Percentiles rank a stretch among this genome's conserved stretches.
Conservation (phyloP, 2,113 vertebrate species). For the Mormyrus iriodes region DNA sequence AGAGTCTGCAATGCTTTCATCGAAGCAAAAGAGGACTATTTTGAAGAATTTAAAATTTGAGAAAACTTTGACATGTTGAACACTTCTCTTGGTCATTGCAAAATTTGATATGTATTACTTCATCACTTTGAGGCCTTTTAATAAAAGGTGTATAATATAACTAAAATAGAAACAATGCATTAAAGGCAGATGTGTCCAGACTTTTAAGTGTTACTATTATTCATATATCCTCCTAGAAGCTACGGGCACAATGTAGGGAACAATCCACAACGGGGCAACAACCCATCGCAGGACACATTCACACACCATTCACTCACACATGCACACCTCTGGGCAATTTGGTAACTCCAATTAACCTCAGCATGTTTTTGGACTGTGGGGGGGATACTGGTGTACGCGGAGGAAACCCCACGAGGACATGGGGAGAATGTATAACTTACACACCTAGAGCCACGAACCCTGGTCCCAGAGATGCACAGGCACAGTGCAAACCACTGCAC, state of each 20-base stretch:
- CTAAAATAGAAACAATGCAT: not conserved
- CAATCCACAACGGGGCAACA: too few species aligned
- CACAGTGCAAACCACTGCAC: not conserved
- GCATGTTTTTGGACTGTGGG: not conserved
- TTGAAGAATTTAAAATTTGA: not conserved
- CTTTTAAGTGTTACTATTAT: not conserved
- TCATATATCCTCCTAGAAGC: not conserved
- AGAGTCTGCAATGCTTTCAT: not conserved
- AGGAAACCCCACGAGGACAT: not conserved
- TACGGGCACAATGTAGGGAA: not conserved
- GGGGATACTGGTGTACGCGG: too few species aligned
- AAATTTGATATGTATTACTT: too few species aligned
- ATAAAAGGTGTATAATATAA: not conserved
- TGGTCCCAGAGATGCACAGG: not conserved
- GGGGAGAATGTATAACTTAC: not conserved
- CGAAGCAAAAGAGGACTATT: not conserved
- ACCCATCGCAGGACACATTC: too few species aligned
- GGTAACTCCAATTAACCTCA: not conserved
- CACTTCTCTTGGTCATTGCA: not conserved
- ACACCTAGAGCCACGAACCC: not conserved
- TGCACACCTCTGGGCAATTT: not conserved
- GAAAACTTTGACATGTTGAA: not conserved
- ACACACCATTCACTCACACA: not conserved
- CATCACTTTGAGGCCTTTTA: not conserved
- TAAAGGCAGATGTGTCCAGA: not conserved